Evolutionary conservation across 2,888 invertebrate genomes (phyloP), one percentile per base, ranked within the genome.

Genomic region (Morpho deidamia): DNA sequence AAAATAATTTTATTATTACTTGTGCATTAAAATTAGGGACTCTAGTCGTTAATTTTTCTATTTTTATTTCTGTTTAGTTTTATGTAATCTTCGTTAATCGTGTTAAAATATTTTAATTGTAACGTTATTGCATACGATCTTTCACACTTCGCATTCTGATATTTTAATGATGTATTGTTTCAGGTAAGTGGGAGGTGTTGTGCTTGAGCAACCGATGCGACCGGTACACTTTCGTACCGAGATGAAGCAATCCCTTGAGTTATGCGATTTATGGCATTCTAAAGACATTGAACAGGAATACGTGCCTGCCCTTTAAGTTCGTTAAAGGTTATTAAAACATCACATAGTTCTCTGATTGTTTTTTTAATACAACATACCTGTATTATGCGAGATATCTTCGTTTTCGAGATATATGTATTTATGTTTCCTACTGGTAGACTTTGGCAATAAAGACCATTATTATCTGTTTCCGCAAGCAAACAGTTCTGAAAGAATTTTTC

Each of bases 91-190:
- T 11, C 32, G 12, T 35, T n/a, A 11, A 41, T 42, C 40, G 40
- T 33, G 45, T 46, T 44, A 41, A 47, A 35, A 44, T 45, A 43
- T 48, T 48, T 10, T 40, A 44, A 50, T 52, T 45, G 43, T 50
- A 43, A 49, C 52, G 50, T 55, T 47, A 59, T 60, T 52, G 58
- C 69, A 78, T 79, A 76, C 74, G 68, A 74, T 75, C 70, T 69
- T 74, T 72, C 75, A 75, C 70, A 64, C 66, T 74, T 77, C 71
- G 56, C 75, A 79, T 70, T 81, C 73, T 82, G 72, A 80, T 81
- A 85, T 87, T 86, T 74, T 86, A 88, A 85, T 87, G 85, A 85
- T 80, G 80, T 77, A 89, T 89, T 89, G 89, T 88, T 88, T 84
- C 84, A 86, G 88, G 88, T 89, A 85, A 84, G 88, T 79, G 78